phyloP scores from a whole-genome alignment of 2,797 vertebrate genomes.

The Odontamblyopus rebecca region DNA sequence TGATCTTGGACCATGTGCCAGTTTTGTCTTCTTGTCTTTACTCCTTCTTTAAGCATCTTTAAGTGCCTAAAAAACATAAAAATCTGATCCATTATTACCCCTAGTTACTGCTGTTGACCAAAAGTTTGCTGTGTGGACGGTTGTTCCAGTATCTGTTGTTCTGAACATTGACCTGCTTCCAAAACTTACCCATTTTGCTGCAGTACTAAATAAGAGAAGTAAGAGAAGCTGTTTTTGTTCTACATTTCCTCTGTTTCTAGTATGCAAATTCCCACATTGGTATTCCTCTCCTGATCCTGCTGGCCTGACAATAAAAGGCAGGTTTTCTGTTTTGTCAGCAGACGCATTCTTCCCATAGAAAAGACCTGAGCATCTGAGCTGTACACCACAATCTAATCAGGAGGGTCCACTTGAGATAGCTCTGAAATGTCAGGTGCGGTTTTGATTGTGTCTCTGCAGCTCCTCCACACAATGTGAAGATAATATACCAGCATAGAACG shows the following conservation, averaged over 20 bases:
- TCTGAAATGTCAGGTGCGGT: conserved; percentile 30
- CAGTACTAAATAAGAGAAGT: neutral
- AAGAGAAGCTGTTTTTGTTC: neutral
- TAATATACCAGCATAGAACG: neutral
- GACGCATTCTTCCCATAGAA: conserved; percentile 5
- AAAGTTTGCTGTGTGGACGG: too few relatives aligned
- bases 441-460: conserved; percentile 10
- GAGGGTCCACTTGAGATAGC: conserved; percentile 19
- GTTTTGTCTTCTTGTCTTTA: too few relatives aligned
- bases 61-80: too few relatives aligned
- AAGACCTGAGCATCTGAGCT: conserved; percentile 24
- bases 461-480: conserved; percentile 15
- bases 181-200: neutral
- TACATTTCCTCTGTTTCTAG: neutral
- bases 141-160: neutral
- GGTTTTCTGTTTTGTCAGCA: conserved; percentile 27
- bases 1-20: too few relatives aligned
- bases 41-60: too few relatives aligned
- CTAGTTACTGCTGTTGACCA: neutral
- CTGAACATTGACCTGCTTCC: neutral
- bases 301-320: neutral
- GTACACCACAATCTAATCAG: conserved; percentile 32
- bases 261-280: conserved; percentile 1
- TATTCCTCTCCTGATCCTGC: conserved; percentile 2
- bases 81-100: too few relatives aligned